These are phyloP conservation scores for Heteractis magnifica DNA, from an alignment of 92 coral and sea anemone species.

Conservation along the genomic window DNA sequence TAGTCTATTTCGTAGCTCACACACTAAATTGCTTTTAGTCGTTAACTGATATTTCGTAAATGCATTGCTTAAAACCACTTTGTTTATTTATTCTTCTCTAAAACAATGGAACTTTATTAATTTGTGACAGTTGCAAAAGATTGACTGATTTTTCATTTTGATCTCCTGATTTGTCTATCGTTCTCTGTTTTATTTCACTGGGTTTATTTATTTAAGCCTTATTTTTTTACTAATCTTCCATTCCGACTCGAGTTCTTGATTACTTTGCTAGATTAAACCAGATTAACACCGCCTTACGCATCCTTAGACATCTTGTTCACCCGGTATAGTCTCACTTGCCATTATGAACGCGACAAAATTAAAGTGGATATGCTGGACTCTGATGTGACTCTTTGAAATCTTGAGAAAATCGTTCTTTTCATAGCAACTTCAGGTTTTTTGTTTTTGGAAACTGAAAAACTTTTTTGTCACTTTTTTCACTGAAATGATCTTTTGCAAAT, in stretches of 20 bases:
- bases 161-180: not conserved
- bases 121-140: not conserved
- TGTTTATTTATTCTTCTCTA: not conserved
- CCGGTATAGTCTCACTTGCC: not conserved
- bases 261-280: not conserved
- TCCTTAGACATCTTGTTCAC: not conserved
- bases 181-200: not conserved
- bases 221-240: not conserved
- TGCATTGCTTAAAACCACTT: not conserved
- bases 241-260: not conserved
- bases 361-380: not conserved
- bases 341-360: not conserved
- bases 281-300: not conserved
- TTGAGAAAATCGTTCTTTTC: not conserved
- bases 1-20: not conserved
- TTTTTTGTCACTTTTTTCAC: not conserved
- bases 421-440: not conserved
- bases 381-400: not conserved
- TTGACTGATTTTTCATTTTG: not conserved
- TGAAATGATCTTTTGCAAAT: too few relatives aligned
- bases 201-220: not conserved
- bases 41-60: not conserved
- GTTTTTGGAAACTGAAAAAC: not conserved
- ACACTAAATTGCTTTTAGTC: not conserved
- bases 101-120: not conserved